Evolutionary conservation across 2,888 invertebrate species (phyloP), one percentile per base, ranked within the genome.

Genomic region (Ceriagrion tenellum): DNA sequence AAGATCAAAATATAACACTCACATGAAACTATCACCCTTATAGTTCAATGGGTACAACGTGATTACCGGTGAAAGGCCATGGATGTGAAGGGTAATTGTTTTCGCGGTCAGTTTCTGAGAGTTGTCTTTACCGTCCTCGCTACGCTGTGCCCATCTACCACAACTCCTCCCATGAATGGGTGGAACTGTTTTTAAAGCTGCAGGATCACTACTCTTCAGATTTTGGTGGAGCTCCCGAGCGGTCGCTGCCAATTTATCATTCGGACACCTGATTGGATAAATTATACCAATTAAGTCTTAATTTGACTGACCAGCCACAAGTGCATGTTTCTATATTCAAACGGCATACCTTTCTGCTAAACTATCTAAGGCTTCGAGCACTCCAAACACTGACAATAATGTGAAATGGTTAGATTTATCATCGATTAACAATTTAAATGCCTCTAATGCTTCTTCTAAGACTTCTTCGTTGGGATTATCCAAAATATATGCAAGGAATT

Each of bases 341-440:
- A 81, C 6, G 16, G 1, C 81, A 81, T 93, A 93, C 93, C 93
- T 69, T 74, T 93, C 93, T 18, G 93, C 93, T 55, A 93, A 93
- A 69, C 93, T 93, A 69, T 93, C 93, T 74, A 93, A 93, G 13
- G 93, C 35, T 93, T 93, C 93, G 4, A 93, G 93, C 23, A 93
- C 69, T n/a, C 93, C 93, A 74, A 93, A 93, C 47, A 93, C 93
- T 18, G 93, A 93, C 47, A 93, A n/a, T 69, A 93, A 69, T 18
- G 93, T 93, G 55, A 93, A 93, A 74, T 93, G 93, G n/a, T 93
- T 93, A 16, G 93, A 93, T 93, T 93, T 93, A n/a, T 93, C 93
- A 26, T 93, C 93, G n/a, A 93, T 93, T 59, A 93, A 93, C 69
- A 93, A 63, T 74, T 69, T 93, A 55, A 93, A 69, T 93, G 93